Conservation (phyloP, 2,888 invertebrate species). For the Hypercompe scribonia region DNA sequence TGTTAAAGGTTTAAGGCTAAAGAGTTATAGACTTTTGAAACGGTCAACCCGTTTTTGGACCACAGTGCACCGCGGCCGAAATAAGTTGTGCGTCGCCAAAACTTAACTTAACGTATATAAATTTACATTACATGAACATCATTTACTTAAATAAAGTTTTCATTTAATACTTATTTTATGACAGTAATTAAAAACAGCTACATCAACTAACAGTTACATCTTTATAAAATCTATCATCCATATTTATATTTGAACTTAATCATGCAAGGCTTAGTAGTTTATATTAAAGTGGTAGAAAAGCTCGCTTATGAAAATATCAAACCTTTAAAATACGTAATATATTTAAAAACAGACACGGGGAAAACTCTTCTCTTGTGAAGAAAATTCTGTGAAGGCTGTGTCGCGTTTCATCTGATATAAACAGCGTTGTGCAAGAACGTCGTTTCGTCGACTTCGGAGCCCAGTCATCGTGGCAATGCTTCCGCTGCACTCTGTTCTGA, state of each 20-base stretch:
- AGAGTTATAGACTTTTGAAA: too few relatives aligned
- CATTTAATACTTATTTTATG: too few relatives aligned
- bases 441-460: slow-evolving; percentile 52
- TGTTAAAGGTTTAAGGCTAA: too few relatives aligned
- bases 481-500: slow-evolving; percentile 66
- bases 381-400: slow-evolving; percentile 69
- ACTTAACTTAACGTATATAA: too few relatives aligned
- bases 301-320: not conserved
- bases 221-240: too few relatives aligned
- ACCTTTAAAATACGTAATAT: slow-evolving; percentile 51
- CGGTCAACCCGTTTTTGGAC: too few relatives aligned
- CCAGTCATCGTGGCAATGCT: slow-evolving; percentile 66
- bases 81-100: too few relatives aligned
- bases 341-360: slow-evolving; percentile 64
- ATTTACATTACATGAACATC: too few relatives aligned
- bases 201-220: too few relatives aligned
- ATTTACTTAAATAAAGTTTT: too few relatives aligned
- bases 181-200: too few relatives aligned
- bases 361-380: slow-evolving; percentile 73
- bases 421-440: slow-evolving; percentile 55
- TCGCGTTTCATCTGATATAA: slow-evolving; percentile 79
- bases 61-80: too few relatives aligned
- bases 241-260: not conserved
- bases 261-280: slow-evolving; percentile 24
- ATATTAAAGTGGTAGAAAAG: slow-evolving; percentile 34